Evolutionary conservation across 2,797 vertebrate genomes (phyloP).

Genomic region (Lithobates pipiens): DNA sequence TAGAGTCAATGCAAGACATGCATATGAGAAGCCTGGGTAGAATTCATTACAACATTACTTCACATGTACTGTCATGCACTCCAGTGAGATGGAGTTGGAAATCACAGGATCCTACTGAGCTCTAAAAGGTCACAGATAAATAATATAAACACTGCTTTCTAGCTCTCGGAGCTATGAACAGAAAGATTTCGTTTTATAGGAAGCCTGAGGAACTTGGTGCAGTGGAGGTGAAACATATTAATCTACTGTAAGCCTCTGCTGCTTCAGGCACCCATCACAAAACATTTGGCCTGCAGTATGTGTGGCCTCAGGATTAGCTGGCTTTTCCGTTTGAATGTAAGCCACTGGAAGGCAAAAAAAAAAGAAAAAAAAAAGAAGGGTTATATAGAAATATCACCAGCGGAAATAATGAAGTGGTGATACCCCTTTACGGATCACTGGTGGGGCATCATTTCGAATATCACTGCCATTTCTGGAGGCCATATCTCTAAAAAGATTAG

Average conservation of each 20-base stretch:
- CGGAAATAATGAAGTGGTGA: slow-evolving; percentile 22
- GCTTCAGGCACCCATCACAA: slow-evolving; percentile 63
- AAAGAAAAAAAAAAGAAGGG: not conserved
- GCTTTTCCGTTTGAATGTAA: slow-evolving; percentile 5
- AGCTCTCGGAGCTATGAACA: slow-evolving; percentile 30
- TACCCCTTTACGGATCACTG: slow-evolving; percentile 44
- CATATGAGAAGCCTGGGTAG: slow-evolving; percentile 15
- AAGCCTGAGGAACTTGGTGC: slow-evolving; percentile 46
- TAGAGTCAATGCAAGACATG: slow-evolving; percentile 10
- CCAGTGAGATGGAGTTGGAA: slow-evolving; percentile 44
- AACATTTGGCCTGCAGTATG: slow-evolving; percentile 46
- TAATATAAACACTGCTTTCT: slow-evolving; percentile 56
- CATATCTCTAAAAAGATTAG: slow-evolving; percentile 30
- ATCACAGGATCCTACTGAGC: slow-evolving; percentile 61
- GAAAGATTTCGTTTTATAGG: slow-evolving; percentile 50
- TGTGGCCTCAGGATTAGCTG: slow-evolving; percentile 33
- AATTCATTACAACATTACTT: slow-evolving; percentile 7
- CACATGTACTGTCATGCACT: slow-evolving; percentile 49
- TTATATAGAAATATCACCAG: slow-evolving; percentile 26
- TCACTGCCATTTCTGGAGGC: slow-evolving; percentile 22
- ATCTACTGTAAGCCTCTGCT: slow-evolving; percentile 39
- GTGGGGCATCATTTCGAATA: slow-evolving; percentile 23
- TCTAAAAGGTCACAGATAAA: slow-evolving; percentile 62
- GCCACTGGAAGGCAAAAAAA: not conserved
- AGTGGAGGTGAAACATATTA: slow-evolving; percentile 58